phyloP scores from a whole-genome alignment of 2,888 invertebrate species.

The Perizoma flavofasciatum region DNA sequence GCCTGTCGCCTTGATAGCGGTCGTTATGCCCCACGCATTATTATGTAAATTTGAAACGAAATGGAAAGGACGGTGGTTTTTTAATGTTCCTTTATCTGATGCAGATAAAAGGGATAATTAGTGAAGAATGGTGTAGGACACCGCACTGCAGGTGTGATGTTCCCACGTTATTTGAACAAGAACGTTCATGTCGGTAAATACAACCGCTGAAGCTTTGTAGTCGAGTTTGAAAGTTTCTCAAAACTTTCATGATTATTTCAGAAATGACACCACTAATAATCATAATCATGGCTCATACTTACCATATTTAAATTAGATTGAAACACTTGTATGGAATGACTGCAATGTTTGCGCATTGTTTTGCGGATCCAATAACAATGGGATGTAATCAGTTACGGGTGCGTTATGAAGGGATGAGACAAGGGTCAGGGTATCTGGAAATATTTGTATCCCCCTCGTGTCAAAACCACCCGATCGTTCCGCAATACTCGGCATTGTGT shows the following conservation, averaged over 20 bases:
- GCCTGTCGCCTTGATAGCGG: conserved; percentile 64
- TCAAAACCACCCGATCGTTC: conserved; percentile 54
- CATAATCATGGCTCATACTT: conserved; percentile 16
- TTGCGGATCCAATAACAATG: conserved; percentile 69
- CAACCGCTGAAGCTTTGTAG: conserved; percentile 17
- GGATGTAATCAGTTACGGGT: conserved; percentile 71
- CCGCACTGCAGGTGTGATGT: conserved; percentile 64
- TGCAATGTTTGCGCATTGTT: conserved; percentile 64
- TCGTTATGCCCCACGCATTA: conserved; percentile 77
- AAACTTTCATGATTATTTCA: neutral
- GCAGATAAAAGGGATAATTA: conserved; percentile 76
- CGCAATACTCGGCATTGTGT: conserved; percentile 46
- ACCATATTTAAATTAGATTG: conserved; percentile 28
- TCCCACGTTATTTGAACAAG: conserved; percentile 57
- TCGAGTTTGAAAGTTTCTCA: too few species aligned
- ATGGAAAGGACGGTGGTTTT: conserved; percentile 70
- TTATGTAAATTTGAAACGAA: conserved; percentile 79
- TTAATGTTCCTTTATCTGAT: conserved; percentile 71
- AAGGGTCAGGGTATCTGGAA: conserved; percentile 64
- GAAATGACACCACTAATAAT: conserved; percentile 7
- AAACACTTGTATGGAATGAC: conserved; percentile 42
- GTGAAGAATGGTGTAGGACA: conserved; percentile 61
- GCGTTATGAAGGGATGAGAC: conserved; percentile 63
- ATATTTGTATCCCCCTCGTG: conserved; percentile 56
- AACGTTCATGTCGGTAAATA: neutral